phyloP scores from a whole-genome alignment of 2,113 vertebrate genomes.

The Platysteira castanea region DNA sequence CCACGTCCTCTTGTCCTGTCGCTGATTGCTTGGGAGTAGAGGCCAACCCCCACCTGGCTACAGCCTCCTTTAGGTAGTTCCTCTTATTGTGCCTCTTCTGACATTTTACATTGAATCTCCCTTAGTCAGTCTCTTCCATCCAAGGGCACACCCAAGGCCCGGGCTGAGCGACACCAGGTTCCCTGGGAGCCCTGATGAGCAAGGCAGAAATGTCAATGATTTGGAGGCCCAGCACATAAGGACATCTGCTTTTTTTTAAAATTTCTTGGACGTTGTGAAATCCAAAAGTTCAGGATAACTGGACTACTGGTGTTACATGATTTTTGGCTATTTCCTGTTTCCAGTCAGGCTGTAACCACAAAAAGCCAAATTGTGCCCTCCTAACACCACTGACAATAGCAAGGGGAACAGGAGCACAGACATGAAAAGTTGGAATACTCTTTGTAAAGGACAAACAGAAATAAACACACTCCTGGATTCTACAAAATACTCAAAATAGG shows the following conservation, averaged over 20 bases:
- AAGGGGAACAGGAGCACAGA: background rate
- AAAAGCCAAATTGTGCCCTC: background rate
- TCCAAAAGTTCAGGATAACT: background rate
- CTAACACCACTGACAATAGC: background rate
- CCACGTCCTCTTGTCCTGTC: background rate
- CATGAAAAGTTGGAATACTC: background rate
- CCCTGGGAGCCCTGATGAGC: background rate
- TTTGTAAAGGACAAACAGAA: background rate
- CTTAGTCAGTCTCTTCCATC: background rate
- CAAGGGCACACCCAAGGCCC: rapidly evolving
- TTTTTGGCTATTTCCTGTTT: background rate
- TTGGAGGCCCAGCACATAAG: background rate
- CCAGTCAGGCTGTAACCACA: background rate
- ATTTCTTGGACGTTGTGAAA: background rate
- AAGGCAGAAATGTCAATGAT: background rate
- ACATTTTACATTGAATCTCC: background rate
- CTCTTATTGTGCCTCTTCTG: background rate
- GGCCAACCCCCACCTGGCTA: no score
- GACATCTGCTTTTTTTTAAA: background rate
- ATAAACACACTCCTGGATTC: background rate
- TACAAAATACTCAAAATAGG: background rate
- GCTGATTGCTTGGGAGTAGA: background rate
- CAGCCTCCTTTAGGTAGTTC: background rate
- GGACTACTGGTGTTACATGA: background rate
- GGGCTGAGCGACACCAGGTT: background rate